Evolutionary conservation across 1,140 invertebrate species (phyloP).

Genomic region (Bombus picipes): DNA sequence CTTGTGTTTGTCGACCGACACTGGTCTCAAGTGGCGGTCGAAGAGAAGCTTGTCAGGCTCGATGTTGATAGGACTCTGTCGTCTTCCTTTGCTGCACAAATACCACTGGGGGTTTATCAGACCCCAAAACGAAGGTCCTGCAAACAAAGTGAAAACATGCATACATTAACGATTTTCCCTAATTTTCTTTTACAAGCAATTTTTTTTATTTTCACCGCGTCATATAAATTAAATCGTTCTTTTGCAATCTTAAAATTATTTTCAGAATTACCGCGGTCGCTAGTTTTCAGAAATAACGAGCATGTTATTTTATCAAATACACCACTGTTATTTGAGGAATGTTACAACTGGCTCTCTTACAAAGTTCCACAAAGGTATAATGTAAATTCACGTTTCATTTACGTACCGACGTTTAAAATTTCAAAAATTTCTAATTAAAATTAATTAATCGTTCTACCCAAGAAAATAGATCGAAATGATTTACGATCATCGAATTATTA

Average conservation of each 20-base stretch:
- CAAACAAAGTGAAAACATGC: slow-evolving; percentile 44
- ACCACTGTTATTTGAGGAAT: neutral
- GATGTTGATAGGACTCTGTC: slow-evolving; percentile 98
- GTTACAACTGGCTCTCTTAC: neutral
- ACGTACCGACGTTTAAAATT: neutral
- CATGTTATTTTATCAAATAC: neutral
- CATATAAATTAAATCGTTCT: neutral
- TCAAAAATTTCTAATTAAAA: neutral
- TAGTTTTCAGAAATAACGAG: neutral
- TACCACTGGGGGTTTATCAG: slow-evolving; percentile 98
- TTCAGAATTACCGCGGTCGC: neutral
- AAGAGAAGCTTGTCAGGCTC: slow-evolving; percentile 96
- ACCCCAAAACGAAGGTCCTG: slow-evolving; percentile 98
- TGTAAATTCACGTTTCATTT: neutral
- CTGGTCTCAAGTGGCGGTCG: slow-evolving; percentile 94
- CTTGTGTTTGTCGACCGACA: slow-evolving; percentile 95
- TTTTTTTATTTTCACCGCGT: neutral
- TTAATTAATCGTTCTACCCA: neutral
- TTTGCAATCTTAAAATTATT: neutral
- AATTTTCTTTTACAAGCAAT: neutral
- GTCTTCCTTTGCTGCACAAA: slow-evolving; percentile 95
- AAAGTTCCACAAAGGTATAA: neutral
- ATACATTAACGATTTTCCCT: neutral
- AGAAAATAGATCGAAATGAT: neutral
- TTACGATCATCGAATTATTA: neutral